phyloP scores from a whole-genome alignment of 2,797 vertebrate genomes.

The Varecia variegata region DNA sequence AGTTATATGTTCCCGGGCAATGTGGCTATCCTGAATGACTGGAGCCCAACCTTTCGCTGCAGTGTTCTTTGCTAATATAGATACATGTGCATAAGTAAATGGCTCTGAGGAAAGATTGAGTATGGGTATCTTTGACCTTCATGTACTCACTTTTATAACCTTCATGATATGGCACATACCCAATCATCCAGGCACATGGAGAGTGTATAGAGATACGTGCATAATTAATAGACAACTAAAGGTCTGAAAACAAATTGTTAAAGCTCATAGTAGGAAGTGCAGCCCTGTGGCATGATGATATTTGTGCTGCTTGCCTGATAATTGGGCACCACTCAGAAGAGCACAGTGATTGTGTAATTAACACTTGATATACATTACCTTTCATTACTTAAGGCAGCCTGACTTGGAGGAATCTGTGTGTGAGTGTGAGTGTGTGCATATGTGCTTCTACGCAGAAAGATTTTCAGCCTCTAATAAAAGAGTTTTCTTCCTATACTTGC shows the following conservation, averaged over 20 bases:
- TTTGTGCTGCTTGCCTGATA: slow-evolving; percentile 63
- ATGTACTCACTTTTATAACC: neutral
- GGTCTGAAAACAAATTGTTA: slow-evolving; percentile 41
- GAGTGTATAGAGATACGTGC: neutral
- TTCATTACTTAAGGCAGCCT: slow-evolving; percentile 52
- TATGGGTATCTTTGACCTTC: neutral
- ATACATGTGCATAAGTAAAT: neutral
- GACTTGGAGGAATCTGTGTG: neutral
- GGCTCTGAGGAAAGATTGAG: neutral
- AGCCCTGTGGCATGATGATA: slow-evolving; percentile 30
- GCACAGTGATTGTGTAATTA: slow-evolving; percentile 62
- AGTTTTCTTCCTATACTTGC: neutral
- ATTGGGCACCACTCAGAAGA: slow-evolving; percentile 40
- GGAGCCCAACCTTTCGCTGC: neutral
- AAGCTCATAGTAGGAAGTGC: neutral
- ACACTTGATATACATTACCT: slow-evolving; percentile 41
- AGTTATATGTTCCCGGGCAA: neutral
- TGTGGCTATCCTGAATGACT: neutral
- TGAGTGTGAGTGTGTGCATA: neutral
- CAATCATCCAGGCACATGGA: neutral
- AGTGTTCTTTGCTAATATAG: neutral
- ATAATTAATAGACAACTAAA: slow-evolving; percentile 46
- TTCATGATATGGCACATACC: neutral
- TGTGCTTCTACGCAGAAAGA: neutral
- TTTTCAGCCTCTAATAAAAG: neutral